Percentiles rank a stretch among this genome's conserved stretches.
phyloP scores from a whole-genome alignment of 2,888 invertebrate genomes.

The Hydroisotoma schaefferi region DNA sequence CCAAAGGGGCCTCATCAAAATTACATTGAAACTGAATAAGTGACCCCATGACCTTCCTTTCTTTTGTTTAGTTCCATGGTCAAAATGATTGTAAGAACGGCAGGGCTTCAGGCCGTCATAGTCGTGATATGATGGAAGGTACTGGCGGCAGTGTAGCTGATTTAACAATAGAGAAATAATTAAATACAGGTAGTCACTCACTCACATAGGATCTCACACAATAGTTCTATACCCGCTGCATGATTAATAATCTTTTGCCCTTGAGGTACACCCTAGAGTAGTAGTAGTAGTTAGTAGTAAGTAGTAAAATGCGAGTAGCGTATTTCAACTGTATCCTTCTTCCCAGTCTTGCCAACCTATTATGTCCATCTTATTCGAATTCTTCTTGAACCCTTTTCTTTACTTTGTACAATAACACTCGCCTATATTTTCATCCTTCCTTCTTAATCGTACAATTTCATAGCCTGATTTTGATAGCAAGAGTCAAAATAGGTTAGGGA shows the following conservation, averaged over 20 bases:
- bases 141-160: constrained; percentile 15
- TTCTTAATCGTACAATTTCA: not conserved
- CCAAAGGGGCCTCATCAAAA: constrained; percentile 19
- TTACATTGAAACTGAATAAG: constrained; percentile 21
- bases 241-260: constrained; percentile 34
- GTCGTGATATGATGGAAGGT: constrained; percentile 6
- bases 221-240: constrained; percentile 17
- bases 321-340: not conserved
- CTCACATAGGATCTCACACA: constrained; percentile 14
- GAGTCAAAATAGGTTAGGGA: too few relatives aligned
- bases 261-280: constrained; percentile 26
- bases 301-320: too few relatives aligned
- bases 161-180: constrained; percentile 47
- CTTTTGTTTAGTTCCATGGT: constrained; percentile 21
- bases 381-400: not conserved
- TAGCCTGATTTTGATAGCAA: too few relatives aligned
- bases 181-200: constrained; percentile 45
- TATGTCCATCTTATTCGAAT: constrained; percentile 6
- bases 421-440: not conserved
- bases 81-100: constrained; percentile 18
- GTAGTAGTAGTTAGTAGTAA: too few relatives aligned
- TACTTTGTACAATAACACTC: not conserved
- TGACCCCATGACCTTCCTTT: constrained; percentile 17
- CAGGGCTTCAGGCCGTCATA: constrained; percentile 18
- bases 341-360: not conserved